Conservation (phyloP, 2,888 invertebrate genomes). For the Branchellion lobata region DNA sequence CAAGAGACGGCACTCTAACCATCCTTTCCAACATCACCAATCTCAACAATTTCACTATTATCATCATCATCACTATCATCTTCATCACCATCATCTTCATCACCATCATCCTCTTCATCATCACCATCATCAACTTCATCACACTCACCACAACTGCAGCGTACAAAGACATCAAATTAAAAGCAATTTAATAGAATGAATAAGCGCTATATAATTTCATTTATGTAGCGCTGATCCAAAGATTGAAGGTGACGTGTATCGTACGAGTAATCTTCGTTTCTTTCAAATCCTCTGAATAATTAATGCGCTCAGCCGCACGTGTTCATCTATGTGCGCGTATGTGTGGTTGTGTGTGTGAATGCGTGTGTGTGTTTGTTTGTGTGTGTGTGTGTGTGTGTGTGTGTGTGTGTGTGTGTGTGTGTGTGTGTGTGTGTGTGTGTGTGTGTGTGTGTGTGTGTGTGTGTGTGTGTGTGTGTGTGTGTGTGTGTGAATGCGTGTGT, state of each 20-base stretch:
- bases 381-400: constrained; percentile 9
- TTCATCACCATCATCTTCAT: no score
- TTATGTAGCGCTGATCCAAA: no score
- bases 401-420: constrained; percentile 13
- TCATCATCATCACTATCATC: no score
- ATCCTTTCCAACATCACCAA: no score
- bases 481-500: constrained; percentile 6
- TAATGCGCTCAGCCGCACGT: not conserved
- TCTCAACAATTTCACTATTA: no score
- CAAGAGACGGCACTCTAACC: no score
- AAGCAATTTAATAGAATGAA: no score
- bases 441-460: constrained; percentile 1
- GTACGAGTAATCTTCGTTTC: constrained; percentile 13
- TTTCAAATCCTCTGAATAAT: constrained; percentile 17
- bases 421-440: constrained; percentile 24
- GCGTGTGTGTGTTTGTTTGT: constrained; percentile 3
- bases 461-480: not conserved
- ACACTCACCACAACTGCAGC: no score
- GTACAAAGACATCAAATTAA: no score
- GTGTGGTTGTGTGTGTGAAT: not conserved
- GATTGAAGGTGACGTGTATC: constrained; percentile 22
- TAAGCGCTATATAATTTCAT: no score
- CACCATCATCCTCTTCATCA: no score
- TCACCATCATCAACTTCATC: no score
- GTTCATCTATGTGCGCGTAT: not conserved